Evolutionary conservation across 2,113 vertebrate genomes (phyloP).

Genomic region (Leucopsar rothschildi): DNA sequence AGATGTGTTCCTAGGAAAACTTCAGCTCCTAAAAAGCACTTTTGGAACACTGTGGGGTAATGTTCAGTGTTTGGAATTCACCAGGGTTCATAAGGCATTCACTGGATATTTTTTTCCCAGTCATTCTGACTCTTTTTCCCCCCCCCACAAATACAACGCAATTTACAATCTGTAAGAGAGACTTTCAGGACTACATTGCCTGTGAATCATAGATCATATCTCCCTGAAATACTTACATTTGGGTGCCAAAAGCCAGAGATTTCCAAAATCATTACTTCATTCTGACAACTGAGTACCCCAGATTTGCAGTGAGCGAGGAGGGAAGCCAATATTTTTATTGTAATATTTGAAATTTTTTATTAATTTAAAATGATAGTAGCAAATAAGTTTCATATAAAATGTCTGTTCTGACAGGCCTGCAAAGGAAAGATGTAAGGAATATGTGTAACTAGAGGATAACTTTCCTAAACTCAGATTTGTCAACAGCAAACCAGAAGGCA

Average conservation of each 20-base stretch:
- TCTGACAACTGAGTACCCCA: neutral
- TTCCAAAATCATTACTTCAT: neutral
- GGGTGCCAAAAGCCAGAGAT: neutral
- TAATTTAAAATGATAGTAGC: neutral
- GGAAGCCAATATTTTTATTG: neutral
- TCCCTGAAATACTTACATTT: neutral
- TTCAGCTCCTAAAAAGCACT: neutral
- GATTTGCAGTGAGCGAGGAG: neutral
- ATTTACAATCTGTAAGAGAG: neutral
- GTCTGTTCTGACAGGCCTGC: neutral
- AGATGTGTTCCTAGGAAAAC: neutral
- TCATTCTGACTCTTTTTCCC: neutral
- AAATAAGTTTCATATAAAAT: neutral
- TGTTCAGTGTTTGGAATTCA: neutral
- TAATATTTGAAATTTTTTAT: neutral
- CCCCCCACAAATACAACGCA: neutral
- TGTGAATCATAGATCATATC: neutral
- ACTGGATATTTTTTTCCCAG: neutral
- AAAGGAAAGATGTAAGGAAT: neutral
- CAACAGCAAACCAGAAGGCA: conserved; percentile 15
- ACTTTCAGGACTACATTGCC: neutral
- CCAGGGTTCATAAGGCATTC: neutral
- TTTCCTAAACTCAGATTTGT: neutral
- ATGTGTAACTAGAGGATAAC: neutral
- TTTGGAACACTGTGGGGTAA: neutral